A percentile compares a stretch with the other conserved stretches of the same genome.
Conservation (phyloP, 2,113 vertebrate genomes). For the Anolis carolinensis region DNA sequence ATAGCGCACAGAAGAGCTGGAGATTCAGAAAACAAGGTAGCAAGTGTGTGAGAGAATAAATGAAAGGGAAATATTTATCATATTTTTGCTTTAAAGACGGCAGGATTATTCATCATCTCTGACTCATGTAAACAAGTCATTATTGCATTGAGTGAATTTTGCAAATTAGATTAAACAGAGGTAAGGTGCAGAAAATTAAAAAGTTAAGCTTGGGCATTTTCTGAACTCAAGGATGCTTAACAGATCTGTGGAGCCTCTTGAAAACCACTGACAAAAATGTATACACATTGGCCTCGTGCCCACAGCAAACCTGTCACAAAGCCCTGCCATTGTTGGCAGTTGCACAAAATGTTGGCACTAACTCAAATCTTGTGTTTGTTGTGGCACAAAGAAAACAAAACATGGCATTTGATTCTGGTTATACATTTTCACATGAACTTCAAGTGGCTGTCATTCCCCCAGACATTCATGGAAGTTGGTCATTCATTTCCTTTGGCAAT, state of each 20-base stretch:
- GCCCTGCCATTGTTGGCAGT: not conserved
- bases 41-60: not conserved
- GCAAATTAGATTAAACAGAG: not conserved
- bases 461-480: not conserved
- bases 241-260: not conserved
- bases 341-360: not conserved
- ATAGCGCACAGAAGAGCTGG: not conserved
- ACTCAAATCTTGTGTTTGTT: not conserved
- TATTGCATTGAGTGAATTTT: not conserved
- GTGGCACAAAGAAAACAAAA: not conserved
- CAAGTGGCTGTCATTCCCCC: not conserved
- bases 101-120: not conserved
- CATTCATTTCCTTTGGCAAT: slow-evolving; percentile 7
- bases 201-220: not conserved
- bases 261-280: not conserved
- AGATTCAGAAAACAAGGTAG: not conserved
- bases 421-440: not conserved
- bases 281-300: not conserved
- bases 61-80: not conserved
- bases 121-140: not conserved
- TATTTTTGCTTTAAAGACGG: not conserved
- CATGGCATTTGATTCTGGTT: not conserved
- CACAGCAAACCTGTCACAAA: not conserved
- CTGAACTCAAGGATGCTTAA: not conserved
- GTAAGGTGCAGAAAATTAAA: not conserved